Percentiles rank a stretch among this genome's conserved stretches.
These are phyloP conservation scores for Tetrapedia diversipes DNA, from an alignment of 2,888 invertebrate genomes.

Conservation along the genomic window DNA sequence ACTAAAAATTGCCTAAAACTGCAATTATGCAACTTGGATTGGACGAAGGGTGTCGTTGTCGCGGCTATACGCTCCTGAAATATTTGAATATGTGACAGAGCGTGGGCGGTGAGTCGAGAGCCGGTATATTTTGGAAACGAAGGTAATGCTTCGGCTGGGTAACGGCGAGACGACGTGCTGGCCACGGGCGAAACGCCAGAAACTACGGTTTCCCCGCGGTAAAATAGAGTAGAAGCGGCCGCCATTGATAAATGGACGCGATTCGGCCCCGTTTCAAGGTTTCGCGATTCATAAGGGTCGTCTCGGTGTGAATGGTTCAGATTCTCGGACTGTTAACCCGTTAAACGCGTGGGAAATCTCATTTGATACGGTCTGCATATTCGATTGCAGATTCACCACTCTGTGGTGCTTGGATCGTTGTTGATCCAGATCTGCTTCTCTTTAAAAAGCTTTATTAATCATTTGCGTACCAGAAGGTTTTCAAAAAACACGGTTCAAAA, in stretches of 20 bases:
- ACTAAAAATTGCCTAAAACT: too few species aligned
- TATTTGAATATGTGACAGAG: slow-evolving; percentile 58
- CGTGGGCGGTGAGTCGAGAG: slow-evolving; percentile 62
- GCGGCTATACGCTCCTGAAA: slow-evolving; percentile 62
- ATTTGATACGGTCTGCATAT: neutral
- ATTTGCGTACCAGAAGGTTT: too few species aligned
- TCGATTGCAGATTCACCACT: neutral
- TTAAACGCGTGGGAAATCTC: neutral
- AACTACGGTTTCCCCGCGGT: slow-evolving; percentile 59
- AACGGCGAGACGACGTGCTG: slow-evolving; percentile 60
- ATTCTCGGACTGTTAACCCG: slow-evolving; percentile 4
- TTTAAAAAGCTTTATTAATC: too few species aligned
- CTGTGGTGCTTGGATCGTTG: too few species aligned
- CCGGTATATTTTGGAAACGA: slow-evolving; percentile 76
- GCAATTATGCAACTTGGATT: too few species aligned
- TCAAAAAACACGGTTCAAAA: too few species aligned
- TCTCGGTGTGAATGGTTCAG: slow-evolving; percentile 40
- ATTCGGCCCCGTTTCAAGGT: slow-evolving; percentile 54
- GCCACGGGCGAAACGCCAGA: slow-evolving; percentile 62
- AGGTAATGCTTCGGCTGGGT: slow-evolving; percentile 73
- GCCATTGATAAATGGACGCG: slow-evolving; percentile 59
- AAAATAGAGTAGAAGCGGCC: slow-evolving; percentile 41
- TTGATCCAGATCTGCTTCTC: too few species aligned
- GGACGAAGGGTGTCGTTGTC: neutral
- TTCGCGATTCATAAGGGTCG: slow-evolving; percentile 55